Conservation (phyloP, 2,797 vertebrate genomes). For the Danionella dracula region DNA sequence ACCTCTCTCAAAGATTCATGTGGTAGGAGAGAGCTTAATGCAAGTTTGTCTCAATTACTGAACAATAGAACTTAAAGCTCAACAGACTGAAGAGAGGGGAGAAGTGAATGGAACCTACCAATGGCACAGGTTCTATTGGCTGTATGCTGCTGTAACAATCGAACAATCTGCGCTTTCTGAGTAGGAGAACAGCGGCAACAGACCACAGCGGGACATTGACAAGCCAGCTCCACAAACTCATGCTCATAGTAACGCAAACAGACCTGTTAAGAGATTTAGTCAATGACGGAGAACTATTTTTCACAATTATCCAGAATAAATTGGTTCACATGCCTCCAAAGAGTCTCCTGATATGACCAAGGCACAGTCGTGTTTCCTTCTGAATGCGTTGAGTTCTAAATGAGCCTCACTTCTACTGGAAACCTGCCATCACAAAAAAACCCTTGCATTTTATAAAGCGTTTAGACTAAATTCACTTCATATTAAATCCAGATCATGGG, state of each 20-base stretch:
- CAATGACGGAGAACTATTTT: too few relatives aligned
- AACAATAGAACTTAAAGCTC: not conserved
- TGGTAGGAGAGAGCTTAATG: not conserved
- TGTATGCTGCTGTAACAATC: conserved; percentile 84
- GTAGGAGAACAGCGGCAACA: conserved; percentile 97
- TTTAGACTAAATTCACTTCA: not conserved
- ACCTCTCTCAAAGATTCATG: conserved; percentile 16
- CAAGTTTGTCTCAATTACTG: not conserved
- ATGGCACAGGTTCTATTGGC: conserved; percentile 89
- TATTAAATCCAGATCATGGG: not conserved
- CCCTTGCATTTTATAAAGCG: not conserved
- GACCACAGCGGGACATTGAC: conserved; percentile 93
- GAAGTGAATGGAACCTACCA: conserved; percentile 64
- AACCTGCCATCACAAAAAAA: conserved; percentile 70
- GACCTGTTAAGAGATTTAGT: conserved; percentile 63
- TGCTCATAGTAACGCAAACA: conserved; percentile 93
- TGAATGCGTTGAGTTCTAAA: conserved; percentile 94
- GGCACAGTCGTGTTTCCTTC: conserved; percentile 93
- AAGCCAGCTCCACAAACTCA: conserved; percentile 92
- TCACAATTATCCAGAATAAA: not conserved
- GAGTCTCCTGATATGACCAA: conserved; percentile 96
- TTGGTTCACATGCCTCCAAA: conserved; percentile 76
- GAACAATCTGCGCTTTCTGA: conserved; percentile 92
- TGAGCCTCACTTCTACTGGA: conserved; percentile 88
- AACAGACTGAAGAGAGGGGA: not conserved